Evolutionary conservation across 1,140 invertebrate genomes (phyloP).

Genomic region (Meloidogyne exigua): DNA sequence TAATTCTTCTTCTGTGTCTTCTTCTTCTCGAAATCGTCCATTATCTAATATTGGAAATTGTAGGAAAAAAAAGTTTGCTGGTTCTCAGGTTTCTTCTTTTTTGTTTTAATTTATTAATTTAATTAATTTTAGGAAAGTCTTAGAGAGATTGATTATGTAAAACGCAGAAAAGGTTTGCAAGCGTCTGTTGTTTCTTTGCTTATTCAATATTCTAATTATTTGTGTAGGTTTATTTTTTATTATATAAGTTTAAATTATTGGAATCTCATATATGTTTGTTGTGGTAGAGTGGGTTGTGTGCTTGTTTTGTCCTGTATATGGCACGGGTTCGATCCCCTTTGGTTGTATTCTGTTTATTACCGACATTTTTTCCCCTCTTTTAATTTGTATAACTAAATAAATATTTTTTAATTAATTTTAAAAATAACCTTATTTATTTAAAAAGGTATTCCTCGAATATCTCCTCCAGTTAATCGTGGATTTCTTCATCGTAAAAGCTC

Average conservation of each 20-base stretch:
- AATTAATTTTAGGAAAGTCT: slow-evolving; percentile 24
- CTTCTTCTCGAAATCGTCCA: slow-evolving; percentile 14
- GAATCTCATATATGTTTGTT: not conserved
- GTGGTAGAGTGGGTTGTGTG: not conserved
- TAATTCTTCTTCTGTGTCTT: not conserved
- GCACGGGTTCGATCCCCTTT: no score
- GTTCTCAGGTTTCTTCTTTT: not conserved
- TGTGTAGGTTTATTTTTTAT: not conserved
- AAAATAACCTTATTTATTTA: not conserved
- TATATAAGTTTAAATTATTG: no score
- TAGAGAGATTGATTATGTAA: slow-evolving; percentile 7
- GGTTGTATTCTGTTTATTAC: no score
- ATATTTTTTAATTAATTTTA: no score
- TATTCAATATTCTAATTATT: slow-evolving; percentile 24
- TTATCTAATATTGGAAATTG: slow-evolving; percentile 3
- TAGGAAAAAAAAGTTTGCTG: not conserved
- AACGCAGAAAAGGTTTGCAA: slow-evolving; percentile 22
- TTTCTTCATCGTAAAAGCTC: not conserved
- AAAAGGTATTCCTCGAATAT: not conserved
- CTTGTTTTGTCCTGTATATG: no score
- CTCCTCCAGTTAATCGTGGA: not conserved
- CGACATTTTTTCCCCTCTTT: not conserved
- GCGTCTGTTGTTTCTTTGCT: slow-evolving; percentile 25
- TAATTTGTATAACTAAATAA: not conserved
- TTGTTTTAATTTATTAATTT: not conserved